A percentile compares a stretch with the other conserved stretches of the same genome.
Conservation (phyloP, 1,140 invertebrate genomes). For the Brachionus sp. region DNA sequence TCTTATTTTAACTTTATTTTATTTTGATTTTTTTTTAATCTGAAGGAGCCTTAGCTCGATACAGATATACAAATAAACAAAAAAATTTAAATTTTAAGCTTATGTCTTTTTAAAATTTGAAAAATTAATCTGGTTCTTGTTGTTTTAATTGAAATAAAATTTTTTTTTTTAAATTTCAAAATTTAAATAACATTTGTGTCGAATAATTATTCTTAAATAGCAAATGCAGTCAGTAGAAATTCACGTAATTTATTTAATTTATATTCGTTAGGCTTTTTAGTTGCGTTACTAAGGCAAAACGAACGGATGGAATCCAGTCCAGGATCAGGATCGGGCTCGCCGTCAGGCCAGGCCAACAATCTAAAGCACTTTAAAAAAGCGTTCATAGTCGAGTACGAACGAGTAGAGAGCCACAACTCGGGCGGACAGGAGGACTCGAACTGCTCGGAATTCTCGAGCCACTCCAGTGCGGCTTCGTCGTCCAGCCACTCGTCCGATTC, state of each 20-base stretch:
- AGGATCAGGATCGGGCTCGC: neutral
- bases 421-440: neutral
- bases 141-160: too few relatives aligned
- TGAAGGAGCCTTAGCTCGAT: too few relatives aligned
- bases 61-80: too few relatives aligned
- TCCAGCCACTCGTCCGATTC: neutral
- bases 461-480: neutral
- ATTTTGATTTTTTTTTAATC: too few relatives aligned
- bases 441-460: neutral
- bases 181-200: neutral
- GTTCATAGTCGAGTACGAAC: slow-evolving; percentile 41
- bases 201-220: neutral
- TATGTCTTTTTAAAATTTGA: neutral
- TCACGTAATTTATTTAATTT: slow-evolving; percentile 1
- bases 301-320: neutral
- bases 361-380: slow-evolving; percentile 44
- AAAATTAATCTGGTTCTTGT: too few relatives aligned
- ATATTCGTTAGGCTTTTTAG: neutral
- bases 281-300: neutral
- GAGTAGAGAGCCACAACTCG: neutral
- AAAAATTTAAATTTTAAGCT: neutral
- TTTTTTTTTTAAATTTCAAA: neutral
- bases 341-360: neutral
- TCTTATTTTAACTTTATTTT: too few relatives aligned
- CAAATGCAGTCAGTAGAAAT: neutral